Conservation (phyloP, 2,113 vertebrate genomes). For the Natator depressus region DNA sequence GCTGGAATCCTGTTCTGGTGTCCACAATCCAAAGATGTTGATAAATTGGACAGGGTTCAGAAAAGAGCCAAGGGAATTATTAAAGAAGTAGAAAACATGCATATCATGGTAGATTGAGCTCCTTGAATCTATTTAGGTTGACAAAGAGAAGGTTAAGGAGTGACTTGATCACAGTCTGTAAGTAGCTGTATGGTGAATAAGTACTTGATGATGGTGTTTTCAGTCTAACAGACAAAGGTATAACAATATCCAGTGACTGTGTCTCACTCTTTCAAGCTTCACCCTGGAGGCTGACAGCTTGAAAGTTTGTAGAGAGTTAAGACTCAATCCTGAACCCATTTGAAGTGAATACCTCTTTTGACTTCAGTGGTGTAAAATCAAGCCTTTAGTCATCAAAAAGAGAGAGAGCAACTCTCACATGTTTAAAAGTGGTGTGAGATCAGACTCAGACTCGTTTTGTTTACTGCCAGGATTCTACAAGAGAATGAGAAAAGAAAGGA, state of each 20-base stretch:
- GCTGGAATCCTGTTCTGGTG: neutral
- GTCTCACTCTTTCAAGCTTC: neutral
- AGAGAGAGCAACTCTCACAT: fast-evolving
- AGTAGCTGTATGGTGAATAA: neutral
- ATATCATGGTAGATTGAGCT: neutral
- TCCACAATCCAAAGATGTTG: neutral
- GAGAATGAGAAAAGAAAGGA: neutral
- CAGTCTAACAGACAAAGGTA: neutral
- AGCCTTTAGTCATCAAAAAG: neutral
- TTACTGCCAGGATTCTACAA: neutral
- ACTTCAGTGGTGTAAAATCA: neutral
- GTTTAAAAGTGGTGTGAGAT: neutral
- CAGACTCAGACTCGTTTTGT: fast-evolving
- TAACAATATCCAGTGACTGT: neutral
- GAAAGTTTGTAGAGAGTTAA: neutral
- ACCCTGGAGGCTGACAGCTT: neutral
- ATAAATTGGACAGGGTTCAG: neutral
- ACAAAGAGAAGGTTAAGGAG: neutral
- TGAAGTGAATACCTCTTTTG: neutral
- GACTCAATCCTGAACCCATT: neutral
- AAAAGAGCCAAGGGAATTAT: neutral
- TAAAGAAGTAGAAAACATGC: neutral
- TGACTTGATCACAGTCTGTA: neutral
- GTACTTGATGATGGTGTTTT: neutral
- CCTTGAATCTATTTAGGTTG: neutral